Evolutionary conservation across 1,140 invertebrate genomes (phyloP).

Genomic region (Akabosia matsudoensis): DNA sequence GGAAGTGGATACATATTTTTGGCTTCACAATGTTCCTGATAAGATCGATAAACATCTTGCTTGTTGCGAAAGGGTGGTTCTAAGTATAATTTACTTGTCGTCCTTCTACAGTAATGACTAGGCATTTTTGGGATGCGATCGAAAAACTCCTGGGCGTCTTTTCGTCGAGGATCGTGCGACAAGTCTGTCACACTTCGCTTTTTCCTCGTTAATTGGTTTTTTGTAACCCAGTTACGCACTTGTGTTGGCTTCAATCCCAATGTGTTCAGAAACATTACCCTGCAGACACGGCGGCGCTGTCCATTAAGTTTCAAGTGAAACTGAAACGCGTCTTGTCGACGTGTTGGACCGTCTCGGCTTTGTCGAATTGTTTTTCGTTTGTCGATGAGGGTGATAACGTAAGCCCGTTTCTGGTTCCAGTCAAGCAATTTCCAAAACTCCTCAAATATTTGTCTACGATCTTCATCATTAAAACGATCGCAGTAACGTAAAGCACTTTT

Average conservation of each 20-base stretch:
- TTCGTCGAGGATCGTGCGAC: slow-evolving; percentile 19
- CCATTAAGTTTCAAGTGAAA: not conserved
- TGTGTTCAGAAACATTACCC: slow-evolving; percentile 18
- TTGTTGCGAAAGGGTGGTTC: slow-evolving; percentile 9
- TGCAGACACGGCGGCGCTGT: not conserved
- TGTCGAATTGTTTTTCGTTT: not conserved
- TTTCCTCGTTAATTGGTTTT: not conserved
- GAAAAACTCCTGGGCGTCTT: slow-evolving; percentile 38
- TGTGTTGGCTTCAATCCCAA: not conserved
- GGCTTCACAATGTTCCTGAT: not conserved
- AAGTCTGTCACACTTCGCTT: not conserved
- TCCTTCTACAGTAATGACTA: slow-evolving; percentile 27
- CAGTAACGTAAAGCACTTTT: not conserved
- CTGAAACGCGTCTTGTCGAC: not conserved
- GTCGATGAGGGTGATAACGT: not conserved
- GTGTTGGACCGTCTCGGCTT: not conserved
- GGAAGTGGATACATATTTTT: not conserved
- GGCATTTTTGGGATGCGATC: slow-evolving; percentile 29
- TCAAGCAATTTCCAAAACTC: not conserved
- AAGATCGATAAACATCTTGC: slow-evolving; percentile 27
- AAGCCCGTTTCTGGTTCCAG: not conserved
- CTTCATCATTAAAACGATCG: not conserved
- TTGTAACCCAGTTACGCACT: not conserved
- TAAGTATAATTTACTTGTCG: slow-evolving; percentile 29
- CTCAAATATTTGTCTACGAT: not conserved